Base-by-base conservation (phyloP, 2,888 invertebrate genomes). In the Hecatera dysodea region DNA sequence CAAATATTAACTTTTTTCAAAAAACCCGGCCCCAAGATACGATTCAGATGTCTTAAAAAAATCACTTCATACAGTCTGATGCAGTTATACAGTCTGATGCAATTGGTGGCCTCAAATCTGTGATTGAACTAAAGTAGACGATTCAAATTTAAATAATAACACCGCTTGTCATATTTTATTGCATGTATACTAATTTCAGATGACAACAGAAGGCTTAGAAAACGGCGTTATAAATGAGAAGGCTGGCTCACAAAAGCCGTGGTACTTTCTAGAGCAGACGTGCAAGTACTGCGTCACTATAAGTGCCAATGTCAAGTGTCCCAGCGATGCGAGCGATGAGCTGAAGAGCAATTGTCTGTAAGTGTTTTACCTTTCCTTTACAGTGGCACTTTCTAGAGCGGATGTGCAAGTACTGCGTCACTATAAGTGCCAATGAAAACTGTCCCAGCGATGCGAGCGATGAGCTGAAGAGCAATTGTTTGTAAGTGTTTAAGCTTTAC, bases 271-370 rank as follows among this genome's bases (percentile, higher is more conserved):
- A 2, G 86, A 89, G 22, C 80, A 81, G 8, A 81, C 88, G 0
- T 90, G 91, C 78, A 88, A 82, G 62, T 79, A 88, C 15, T 90
- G 91, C 24, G 77, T 86, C n/a, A 85, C 87, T 22, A 78, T 93
- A 55, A 70, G 89, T 61, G 64, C 57, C n/a, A 84, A 79, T 12
- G 78, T 82, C 69, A 46, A 17, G 8, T 82, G 85, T 24, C 90
- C 90, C 0, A 71, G 27, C 0, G 84, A 71, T 0, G 88, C 88
- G 2, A 84, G 77, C 2, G 64, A 67, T 0, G 76, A 68, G 5
- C 39, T 90, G 22, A 79, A 44, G 48, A 62, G 74, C 0, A 80
- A 67, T 6, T 88, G 83, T 59, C 86, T 89, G 91, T 91, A 53
- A 82, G 82, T 80, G 17, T 29, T 17, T 53, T 64, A 63, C 12